Percentiles rank a stretch among this genome's conserved stretches.
phyloP scores from a whole-genome alignment of 2,113 vertebrate species.

The Rissa tridactyla region DNA sequence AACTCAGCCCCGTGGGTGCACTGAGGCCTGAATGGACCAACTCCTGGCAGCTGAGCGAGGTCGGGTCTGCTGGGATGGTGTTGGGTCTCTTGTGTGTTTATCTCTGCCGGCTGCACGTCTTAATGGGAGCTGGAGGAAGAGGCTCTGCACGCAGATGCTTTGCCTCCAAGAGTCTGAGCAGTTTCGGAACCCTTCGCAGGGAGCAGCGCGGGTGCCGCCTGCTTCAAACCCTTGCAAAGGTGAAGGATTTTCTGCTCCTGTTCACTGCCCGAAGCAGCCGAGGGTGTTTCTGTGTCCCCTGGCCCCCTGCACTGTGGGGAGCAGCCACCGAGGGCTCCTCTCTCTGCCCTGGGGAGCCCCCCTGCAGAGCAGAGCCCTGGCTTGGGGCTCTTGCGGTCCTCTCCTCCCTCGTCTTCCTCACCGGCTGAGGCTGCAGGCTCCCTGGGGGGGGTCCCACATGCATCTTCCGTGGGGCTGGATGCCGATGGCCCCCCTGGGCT shows the following conservation, averaged over 20 bases:
- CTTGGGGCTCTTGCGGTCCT: neutral
- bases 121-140: fast-evolving
- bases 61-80: fast-evolving
- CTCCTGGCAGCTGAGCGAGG: neutral
- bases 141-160: neutral
- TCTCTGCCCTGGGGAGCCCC: neutral
- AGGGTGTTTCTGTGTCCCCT: neutral
- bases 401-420: neutral
- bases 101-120: neutral
- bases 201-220: neutral
- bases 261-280: fast-evolving
- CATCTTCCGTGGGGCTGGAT: neutral
- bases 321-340: neutral
- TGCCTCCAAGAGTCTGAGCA: neutral
- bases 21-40: fast-evolving
- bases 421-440: neutral
- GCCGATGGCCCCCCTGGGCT: fast-evolving
- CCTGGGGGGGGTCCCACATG: neutral
- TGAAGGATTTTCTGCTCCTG: neutral
- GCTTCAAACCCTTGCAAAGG: neutral
- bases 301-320: neutral
- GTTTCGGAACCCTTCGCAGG: neutral
- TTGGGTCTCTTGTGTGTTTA: fast-evolving
- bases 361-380: fast-evolving
- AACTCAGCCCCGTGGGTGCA: fast-evolving